phyloP scores from a whole-genome alignment of 2,797 vertebrate genomes.

The Buphagus erythrorhynchus region DNA sequence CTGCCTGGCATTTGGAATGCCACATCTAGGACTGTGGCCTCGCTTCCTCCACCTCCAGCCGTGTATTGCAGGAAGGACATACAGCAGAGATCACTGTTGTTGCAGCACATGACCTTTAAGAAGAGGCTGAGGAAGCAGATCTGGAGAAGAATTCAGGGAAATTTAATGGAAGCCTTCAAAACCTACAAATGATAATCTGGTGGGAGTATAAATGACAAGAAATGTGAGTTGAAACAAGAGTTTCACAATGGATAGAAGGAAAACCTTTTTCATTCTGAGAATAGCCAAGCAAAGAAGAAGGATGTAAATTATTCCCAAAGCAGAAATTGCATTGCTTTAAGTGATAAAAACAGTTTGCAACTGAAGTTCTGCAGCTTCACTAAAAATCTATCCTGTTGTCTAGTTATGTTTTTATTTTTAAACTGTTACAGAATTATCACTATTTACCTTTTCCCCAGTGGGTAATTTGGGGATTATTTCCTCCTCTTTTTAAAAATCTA shows the following conservation, averaged over 20 bases:
- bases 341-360: neutral
- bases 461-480: neutral
- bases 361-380: neutral
- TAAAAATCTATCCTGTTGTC: neutral
- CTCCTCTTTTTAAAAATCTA: fast-evolving
- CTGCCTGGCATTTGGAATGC: neutral
- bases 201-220: neutral
- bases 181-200: neutral
- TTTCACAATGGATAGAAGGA: neutral
- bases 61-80: neutral
- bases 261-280: neutral
- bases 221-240: neutral
- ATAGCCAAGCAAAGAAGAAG: neutral
- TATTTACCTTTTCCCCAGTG: neutral
- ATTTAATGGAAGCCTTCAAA: neutral
- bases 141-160: neutral
- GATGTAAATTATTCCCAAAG: neutral
- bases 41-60: fast-evolving
- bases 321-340: neutral
- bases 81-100: neutral
- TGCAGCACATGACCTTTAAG: neutral
- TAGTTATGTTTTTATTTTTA: neutral
- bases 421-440: neutral
- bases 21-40: neutral
- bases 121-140: neutral